Base-by-base conservation (phyloP, 2,888 invertebrate species). In the Cantharis lateralis region DNA sequence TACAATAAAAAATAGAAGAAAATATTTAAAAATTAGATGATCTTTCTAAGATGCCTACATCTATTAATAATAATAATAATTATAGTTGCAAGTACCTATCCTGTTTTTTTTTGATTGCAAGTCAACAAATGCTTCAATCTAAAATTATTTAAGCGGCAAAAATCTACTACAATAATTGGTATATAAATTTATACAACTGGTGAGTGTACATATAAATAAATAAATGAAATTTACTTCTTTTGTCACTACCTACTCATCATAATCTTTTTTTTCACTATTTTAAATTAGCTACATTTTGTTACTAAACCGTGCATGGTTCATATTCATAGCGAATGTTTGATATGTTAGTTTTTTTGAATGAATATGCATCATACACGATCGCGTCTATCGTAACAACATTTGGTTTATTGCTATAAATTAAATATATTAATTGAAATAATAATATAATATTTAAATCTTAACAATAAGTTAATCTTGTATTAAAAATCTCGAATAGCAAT, bases 321-420 rank as follows among this genome's bases (percentile, higher is more conserved):
- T 48, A 62, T 48, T 70, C 28, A 10, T 15, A 15, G 70, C 28
- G 70, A 70, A 48, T 48, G 70, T 61, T 70, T 70, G 61, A 62
- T 70, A 70, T 70, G 70, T 70, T 48, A 70, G 48, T 61, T 70
- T 15, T 48, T 48, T 48, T 48, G n/a, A 48, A 48, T n/a, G 48
- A 66, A 15, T 66, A 66, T 66, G 16, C n/a, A 66, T 18, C 64
- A 66, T 2, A 9, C 64, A 20, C 20, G 64, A 66, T 20, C n/a
- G 16, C 15, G 16, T 28, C 15, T 13, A 66, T 66, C 64, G 24
- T 66, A 18, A 20, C 24, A 78, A 28, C 82, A 85, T 87, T 85
- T 86, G 86, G 87, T 86, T 87, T 87, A 87, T 88, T 87, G 87
- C 87, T 88, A 87, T 86, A 84, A 84, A 83, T 81, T 82, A 83